phyloP scores from a whole-genome alignment of 2,113 vertebrate genomes.

The Oriolus oriolus region DNA sequence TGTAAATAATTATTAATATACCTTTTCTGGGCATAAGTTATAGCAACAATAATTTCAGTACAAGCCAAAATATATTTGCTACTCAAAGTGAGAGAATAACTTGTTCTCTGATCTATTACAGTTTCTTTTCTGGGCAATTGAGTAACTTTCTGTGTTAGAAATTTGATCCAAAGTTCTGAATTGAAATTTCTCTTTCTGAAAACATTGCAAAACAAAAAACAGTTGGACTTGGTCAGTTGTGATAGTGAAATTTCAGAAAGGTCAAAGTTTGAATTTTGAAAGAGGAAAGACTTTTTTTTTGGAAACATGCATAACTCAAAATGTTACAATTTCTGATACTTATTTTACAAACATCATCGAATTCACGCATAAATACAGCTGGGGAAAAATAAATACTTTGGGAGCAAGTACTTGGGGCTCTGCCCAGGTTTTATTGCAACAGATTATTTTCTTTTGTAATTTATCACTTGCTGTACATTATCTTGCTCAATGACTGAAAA shows the following conservation, averaged over 20 bases:
- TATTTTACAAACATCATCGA: background rate
- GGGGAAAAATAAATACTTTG: slow-evolving; percentile 36
- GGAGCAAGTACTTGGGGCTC: slow-evolving; percentile 40
- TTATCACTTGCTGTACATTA: slow-evolving; percentile 17
- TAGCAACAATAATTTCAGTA: background rate
- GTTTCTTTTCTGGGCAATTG: background rate
- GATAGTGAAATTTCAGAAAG: background rate
- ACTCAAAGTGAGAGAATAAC: background rate
- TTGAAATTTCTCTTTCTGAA: background rate
- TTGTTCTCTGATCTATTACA: background rate
- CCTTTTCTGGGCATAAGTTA: background rate
- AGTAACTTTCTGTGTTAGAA: background rate
- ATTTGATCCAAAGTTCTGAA: background rate
- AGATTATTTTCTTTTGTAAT: slow-evolving; percentile 23
- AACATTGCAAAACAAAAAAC: background rate
- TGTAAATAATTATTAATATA: background rate
- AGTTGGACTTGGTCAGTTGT: background rate
- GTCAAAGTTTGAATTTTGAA: background rate
- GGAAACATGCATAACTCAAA: background rate
- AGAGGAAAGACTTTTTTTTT: background rate
- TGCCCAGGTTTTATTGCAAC: slow-evolving; percentile 31
- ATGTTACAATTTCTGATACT: background rate
- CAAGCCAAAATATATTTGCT: background rate
- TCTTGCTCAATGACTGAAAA: background rate
- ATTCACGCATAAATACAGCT: background rate